A percentile compares a stretch with the other conserved stretches of the same genome.
Conservation (phyloP, 1,140 invertebrate species). For the Drosophila lowei region DNA sequence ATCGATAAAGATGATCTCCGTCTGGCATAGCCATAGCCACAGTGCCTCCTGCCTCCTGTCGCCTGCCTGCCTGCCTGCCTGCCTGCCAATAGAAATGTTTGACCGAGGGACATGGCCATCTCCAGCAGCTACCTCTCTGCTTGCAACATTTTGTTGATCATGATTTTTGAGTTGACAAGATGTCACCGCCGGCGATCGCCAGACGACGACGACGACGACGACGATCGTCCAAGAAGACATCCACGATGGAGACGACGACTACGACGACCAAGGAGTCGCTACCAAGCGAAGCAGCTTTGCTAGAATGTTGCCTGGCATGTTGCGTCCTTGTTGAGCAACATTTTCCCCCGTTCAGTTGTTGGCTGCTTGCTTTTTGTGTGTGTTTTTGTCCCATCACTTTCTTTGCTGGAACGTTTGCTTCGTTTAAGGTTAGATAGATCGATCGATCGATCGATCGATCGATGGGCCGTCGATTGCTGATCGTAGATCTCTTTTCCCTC, state of each 20-base stretch:
- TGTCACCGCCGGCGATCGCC: constrained; percentile 72
- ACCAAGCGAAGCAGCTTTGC: background rate
- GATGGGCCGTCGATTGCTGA: constrained; percentile 41
- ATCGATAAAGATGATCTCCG: constrained; percentile 73
- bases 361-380: background rate
- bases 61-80: background rate
- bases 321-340: constrained; percentile 77
- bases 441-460: constrained; percentile 38
- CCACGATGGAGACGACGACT: constrained; percentile 6
- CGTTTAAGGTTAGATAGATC: constrained; percentile 48
- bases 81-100: constrained; percentile 69
- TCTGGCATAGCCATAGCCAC: background rate
- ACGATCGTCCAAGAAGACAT: too few species aligned
- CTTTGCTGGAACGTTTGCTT: constrained; percentile 39
- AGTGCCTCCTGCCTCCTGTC: background rate
- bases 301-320: constrained; percentile 75
- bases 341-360: constrained; percentile 19
- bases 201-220: constrained; percentile 1
- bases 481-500: constrained; percentile 37
- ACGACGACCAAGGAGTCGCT: constrained; percentile 20
- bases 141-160: constrained; percentile 75
- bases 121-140: background rate
- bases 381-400: constrained; percentile 55
- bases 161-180: constrained; percentile 81
- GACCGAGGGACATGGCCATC: constrained; percentile 25